Percentiles rank a stretch among this genome's conserved stretches.
Conservation (phyloP, 2,888 invertebrate genomes). For the Protodeltote pygarga region DNA sequence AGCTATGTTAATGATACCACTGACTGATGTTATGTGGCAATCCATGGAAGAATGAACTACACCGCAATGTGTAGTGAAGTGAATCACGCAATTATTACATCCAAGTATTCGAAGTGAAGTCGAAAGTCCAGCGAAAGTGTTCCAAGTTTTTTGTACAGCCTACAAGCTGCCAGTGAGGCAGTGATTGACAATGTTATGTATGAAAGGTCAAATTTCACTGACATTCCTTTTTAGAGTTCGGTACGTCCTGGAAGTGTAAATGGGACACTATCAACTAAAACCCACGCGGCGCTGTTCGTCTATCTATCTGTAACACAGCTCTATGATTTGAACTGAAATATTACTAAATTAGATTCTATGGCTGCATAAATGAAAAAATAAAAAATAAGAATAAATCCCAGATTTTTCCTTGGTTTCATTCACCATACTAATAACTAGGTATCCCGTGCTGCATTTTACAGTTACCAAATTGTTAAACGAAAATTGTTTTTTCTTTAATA, state of each 20-base stretch:
- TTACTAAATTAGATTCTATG: too few relatives aligned
- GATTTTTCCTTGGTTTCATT: too few relatives aligned
- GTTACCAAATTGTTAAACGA: too few relatives aligned
- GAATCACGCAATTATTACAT: slow-evolving; percentile 63
- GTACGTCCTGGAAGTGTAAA: too few relatives aligned
- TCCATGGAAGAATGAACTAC: slow-evolving; percentile 18
- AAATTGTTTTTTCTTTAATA: slow-evolving; percentile 6
- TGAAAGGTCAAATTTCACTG: slow-evolving; percentile 63
- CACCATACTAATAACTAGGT: too few relatives aligned
- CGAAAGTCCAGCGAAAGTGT: slow-evolving; percentile 81
- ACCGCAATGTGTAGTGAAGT: slow-evolving; percentile 57
- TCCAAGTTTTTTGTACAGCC: slow-evolving; percentile 44
- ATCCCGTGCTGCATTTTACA: too few relatives aligned
- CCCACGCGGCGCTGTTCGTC: too few relatives aligned
- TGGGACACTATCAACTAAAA: too few relatives aligned
- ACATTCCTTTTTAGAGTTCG: slow-evolving; percentile 36
- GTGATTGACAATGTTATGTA: slow-evolving; percentile 48
- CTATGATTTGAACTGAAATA: too few relatives aligned
- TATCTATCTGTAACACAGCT: too few relatives aligned
- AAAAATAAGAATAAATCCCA: too few relatives aligned
- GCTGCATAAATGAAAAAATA: too few relatives aligned
- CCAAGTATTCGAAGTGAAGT: slow-evolving; percentile 61
- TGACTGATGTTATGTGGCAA: slow-evolving; percentile 10
- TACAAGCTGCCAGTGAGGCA: slow-evolving; percentile 32
- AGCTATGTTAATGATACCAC: slow-evolving; percentile 30